These are phyloP conservation scores for Hemicordylus capensis DNA, from an alignment of 2,113 vertebrate genomes.

Conservation along the genomic window DNA sequence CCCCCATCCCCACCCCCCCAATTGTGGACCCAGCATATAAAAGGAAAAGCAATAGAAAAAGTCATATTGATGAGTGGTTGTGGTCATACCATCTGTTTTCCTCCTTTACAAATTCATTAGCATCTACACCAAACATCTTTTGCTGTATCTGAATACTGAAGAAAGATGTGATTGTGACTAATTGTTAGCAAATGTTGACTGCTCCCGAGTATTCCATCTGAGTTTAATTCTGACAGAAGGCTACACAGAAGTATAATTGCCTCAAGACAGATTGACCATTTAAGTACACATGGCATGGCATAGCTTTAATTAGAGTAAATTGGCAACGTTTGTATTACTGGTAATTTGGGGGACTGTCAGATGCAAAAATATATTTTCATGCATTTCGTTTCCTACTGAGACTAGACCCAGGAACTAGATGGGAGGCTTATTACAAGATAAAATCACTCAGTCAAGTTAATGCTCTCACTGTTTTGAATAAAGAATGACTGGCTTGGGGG, in stretches of 20 bases:
- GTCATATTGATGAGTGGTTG: slow-evolving; percentile 39
- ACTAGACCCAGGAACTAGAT: slow-evolving; percentile 49
- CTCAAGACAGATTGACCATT: slow-evolving; percentile 81
- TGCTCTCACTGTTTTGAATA: neutral
- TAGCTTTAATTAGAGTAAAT: slow-evolving; percentile 78
- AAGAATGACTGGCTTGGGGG: slow-evolving; percentile 15
- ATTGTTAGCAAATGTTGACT: slow-evolving; percentile 79
- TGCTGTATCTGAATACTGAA: slow-evolving; percentile 33
- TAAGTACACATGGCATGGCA: slow-evolving; percentile 80
- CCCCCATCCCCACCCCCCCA: neutral
- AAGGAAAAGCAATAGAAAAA: slow-evolving; percentile 14
- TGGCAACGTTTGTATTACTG: slow-evolving; percentile 73
- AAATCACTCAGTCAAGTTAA: slow-evolving; percentile 64
- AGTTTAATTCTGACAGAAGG: slow-evolving; percentile 79
- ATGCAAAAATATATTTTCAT: slow-evolving; percentile 66
- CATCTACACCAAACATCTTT: slow-evolving; percentile 47
- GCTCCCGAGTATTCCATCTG: slow-evolving; percentile 77
- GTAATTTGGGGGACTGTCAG: slow-evolving; percentile 70
- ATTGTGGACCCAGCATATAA: neutral
- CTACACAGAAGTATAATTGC: slow-evolving; percentile 82
- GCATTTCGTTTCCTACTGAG: slow-evolving; percentile 62
- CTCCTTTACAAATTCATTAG: slow-evolving; percentile 55
- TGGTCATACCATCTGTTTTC: slow-evolving; percentile 52
- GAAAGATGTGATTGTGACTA: slow-evolving; percentile 71
- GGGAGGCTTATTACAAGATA: slow-evolving; percentile 62